These are phyloP conservation scores for Nettapus auritus DNA, from an alignment of 2,113 vertebrate species.

Conservation along the genomic window DNA sequence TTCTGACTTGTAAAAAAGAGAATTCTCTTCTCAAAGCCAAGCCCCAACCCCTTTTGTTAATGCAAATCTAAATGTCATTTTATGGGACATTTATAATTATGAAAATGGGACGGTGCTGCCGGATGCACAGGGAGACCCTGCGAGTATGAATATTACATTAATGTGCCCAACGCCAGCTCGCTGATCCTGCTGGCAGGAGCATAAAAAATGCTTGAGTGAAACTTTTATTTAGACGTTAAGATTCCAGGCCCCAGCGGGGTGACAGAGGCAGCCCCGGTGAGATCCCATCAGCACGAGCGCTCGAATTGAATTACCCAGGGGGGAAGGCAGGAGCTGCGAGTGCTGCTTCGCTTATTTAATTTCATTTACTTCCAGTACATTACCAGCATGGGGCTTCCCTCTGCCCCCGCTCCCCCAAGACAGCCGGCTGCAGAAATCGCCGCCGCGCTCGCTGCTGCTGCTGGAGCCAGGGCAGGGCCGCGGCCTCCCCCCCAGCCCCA, in stretches of 20 bases:
- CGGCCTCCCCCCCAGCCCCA: background rate
- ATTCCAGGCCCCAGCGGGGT: constrained; percentile 78
- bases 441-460: background rate
- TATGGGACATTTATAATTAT: constrained; percentile 72
- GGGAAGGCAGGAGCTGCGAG: constrained; percentile 76
- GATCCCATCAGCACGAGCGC: constrained; percentile 76
- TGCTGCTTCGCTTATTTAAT: constrained; percentile 82
- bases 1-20: constrained; percentile 14
- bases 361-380: constrained; percentile 83
- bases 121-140: constrained; percentile 59
- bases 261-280: constrained; percentile 76
- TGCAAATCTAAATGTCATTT: constrained; percentile 77
- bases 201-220: constrained; percentile 81
- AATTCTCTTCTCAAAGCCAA: constrained; percentile 9
- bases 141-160: constrained; percentile 79
- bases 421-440: constrained; percentile 7
- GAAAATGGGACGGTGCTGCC: constrained; percentile 60
- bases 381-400: constrained; percentile 80
- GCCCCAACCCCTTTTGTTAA: background rate
- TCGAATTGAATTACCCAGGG: constrained; percentile 83
- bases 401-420: constrained; percentile 44
- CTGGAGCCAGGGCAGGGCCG: background rate
- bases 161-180: constrained; percentile 75
- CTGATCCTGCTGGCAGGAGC: constrained; percentile 79
- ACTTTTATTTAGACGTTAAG: constrained; percentile 82